Percentiles rank a stretch among this genome's conserved stretches.
These are phyloP conservation scores for Bembecia ichneumoniformis DNA, from an alignment of 2,888 invertebrate species.

Conservation along the genomic window DNA sequence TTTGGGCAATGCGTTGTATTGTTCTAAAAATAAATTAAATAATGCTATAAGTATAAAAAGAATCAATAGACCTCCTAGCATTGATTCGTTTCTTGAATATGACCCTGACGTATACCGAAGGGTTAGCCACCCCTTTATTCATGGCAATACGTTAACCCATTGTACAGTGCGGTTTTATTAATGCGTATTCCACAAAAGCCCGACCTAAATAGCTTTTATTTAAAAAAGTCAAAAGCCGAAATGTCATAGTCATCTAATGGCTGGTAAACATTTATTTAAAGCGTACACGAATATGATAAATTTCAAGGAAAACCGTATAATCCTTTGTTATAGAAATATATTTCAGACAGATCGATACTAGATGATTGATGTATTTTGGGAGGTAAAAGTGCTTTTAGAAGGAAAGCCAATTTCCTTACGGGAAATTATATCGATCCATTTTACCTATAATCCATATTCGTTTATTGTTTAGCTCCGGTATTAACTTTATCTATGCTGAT, in stretches of 20 bases:
- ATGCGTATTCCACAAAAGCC: not conserved
- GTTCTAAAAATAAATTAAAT: no score
- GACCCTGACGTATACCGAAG: no score
- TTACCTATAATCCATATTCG: conserved; percentile 1
- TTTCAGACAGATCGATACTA: conserved; percentile 12
- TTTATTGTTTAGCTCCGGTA: conserved; percentile 2
- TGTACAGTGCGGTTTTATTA: no score
- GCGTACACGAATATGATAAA: conserved; percentile 7
- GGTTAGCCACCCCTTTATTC: no score
- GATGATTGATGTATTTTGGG: conserved; percentile 34
- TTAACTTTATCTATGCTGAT: conserved; percentile 18
- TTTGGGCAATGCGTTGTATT: no score
- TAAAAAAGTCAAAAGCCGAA: conserved; percentile 8
- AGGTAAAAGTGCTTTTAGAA: conserved; percentile 46
- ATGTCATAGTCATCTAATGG: conserved; percentile 7
- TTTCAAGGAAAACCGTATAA: conserved; percentile 20
- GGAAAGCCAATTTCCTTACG: conserved; percentile 60
- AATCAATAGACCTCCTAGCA: no score
- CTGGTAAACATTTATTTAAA: not conserved
- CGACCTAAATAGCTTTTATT: conserved; percentile 13
- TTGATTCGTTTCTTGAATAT: no score
- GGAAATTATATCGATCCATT: conserved; percentile 51
- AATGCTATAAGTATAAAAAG: no score
- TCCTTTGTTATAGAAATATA: conserved; percentile 36
- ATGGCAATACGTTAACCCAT: no score